phyloP scores from a whole-genome alignment of 2,888 invertebrate genomes.

The Serripes groenlandicus region DNA sequence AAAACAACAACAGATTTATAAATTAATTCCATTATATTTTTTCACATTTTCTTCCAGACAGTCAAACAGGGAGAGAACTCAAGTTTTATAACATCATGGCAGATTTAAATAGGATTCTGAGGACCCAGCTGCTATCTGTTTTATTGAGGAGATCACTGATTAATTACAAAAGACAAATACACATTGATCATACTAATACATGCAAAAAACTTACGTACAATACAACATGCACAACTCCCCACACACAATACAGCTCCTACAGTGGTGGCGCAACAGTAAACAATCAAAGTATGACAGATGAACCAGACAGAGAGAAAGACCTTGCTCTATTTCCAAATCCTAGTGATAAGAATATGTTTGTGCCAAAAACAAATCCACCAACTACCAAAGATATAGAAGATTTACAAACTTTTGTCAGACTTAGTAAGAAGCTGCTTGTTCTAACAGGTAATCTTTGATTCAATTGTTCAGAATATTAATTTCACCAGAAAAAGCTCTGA shows the following conservation, averaged over 20 bases:
- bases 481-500: neutral
- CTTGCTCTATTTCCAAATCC: slow-evolving; percentile 33
- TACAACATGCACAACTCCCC: neutral
- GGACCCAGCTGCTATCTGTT: too few species aligned
- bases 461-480: neutral
- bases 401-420: slow-evolving; percentile 89
- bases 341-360: slow-evolving; percentile 81
- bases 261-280: neutral
- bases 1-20: too few species aligned
- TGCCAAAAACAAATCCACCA: slow-evolving; percentile 92
- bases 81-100: too few species aligned
- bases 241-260: neutral
- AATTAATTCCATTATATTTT: too few species aligned
- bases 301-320: slow-evolving; percentile 19
- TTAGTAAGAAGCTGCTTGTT: slow-evolving; percentile 88
- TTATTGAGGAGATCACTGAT: too few species aligned
- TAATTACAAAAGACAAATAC: too few species aligned
- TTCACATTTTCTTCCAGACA: too few species aligned
- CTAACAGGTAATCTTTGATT: slow-evolving; percentile 88
- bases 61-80: too few species aligned
- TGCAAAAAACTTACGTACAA: too few species aligned
- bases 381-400: slow-evolving; percentile 82
- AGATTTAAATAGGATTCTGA: too few species aligned
- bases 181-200: too few species aligned
- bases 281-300: neutral